phyloP scores from a whole-genome alignment of 2,113 vertebrate species.

The Pterophyllum scalare region DNA sequence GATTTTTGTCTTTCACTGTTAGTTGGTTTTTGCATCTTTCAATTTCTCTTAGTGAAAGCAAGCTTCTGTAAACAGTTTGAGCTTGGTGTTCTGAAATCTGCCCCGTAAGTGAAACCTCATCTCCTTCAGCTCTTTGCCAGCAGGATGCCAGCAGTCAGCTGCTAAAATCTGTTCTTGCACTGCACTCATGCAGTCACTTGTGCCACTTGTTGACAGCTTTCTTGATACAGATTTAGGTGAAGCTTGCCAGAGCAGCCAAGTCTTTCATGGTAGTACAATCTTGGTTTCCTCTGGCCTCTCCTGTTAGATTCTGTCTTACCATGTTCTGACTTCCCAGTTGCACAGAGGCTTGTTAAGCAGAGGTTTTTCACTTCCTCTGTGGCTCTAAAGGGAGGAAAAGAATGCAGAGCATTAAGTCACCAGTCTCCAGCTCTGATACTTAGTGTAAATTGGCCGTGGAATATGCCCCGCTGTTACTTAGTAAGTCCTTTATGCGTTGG shows the following conservation, averaged over 20 bases:
- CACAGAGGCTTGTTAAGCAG: not conserved
- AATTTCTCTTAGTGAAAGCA: not conserved
- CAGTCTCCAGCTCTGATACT: constrained; percentile 3
- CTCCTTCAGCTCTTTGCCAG: constrained; percentile 37
- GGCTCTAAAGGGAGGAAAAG: not conserved
- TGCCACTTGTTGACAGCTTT: constrained; percentile 25
- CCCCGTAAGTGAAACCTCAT: constrained; percentile 61
- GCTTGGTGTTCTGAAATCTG: constrained; percentile 44
- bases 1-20: not conserved
- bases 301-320: not conserved
- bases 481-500: constrained; percentile 43
- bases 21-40: not conserved
- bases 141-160: constrained; percentile 43
- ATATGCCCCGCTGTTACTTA: constrained; percentile 29
- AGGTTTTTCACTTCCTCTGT: not conserved
- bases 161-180: constrained; percentile 26
- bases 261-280: not conserved
- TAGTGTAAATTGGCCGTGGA: constrained; percentile 32
- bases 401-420: constrained; percentile 2
- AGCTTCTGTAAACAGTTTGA: not conserved
- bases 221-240: constrained; percentile 5
- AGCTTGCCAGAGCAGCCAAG: not conserved
- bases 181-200: constrained; percentile 3
- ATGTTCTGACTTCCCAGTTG: not conserved
- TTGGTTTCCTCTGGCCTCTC: not conserved